phyloP scores from a whole-genome alignment of 2,797 vertebrate genomes.

The Chelon labrosus region DNA sequence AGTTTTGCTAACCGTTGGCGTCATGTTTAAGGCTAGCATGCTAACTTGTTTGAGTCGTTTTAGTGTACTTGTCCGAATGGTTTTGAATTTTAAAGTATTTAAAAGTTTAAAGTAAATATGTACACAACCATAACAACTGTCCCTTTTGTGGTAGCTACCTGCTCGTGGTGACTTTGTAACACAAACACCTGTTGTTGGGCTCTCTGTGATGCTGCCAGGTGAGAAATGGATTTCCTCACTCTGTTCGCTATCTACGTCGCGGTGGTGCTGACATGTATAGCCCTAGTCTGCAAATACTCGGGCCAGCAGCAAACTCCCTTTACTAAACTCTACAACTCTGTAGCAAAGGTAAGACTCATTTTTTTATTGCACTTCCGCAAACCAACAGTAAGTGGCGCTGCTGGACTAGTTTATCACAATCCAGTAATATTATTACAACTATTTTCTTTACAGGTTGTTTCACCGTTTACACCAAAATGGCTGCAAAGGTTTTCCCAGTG shows the following conservation, averaged over 20 bases:
- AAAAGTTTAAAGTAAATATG: background rate
- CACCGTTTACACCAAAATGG: slow-evolving; percentile 83
- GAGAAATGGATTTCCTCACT: slow-evolving; percentile 92
- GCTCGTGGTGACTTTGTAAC: background rate
- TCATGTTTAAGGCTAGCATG: slow-evolving; percentile 24
- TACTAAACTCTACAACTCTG: slow-evolving; percentile 42
- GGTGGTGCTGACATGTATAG: slow-evolving; percentile 79
- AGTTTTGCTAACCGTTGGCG: slow-evolving; percentile 9
- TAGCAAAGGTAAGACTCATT: slow-evolving; percentile 70
- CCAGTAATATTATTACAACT: background rate
- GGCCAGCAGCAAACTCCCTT: slow-evolving; percentile 79
- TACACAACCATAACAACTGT: fast-evolving
- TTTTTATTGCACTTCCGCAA: background rate
- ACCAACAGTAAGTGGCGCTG: slow-evolving; percentile 42
- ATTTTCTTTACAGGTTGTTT: slow-evolving; percentile 77
- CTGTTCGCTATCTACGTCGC: slow-evolving; percentile 89
- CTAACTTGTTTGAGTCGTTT: slow-evolving; percentile 23
- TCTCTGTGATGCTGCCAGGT: slow-evolving; percentile 36
- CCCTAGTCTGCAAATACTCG: slow-evolving; percentile 85
- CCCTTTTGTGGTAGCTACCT: background rate
- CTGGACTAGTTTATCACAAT: background rate
- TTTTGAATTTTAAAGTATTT: fast-evolving
- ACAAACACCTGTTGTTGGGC: slow-evolving; percentile 56
- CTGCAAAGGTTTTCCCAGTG: slow-evolving; percentile 79
- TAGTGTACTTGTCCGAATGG: fast-evolving